phyloP scores from a whole-genome alignment of 2,113 vertebrate genomes.

The Petroica traversi region DNA sequence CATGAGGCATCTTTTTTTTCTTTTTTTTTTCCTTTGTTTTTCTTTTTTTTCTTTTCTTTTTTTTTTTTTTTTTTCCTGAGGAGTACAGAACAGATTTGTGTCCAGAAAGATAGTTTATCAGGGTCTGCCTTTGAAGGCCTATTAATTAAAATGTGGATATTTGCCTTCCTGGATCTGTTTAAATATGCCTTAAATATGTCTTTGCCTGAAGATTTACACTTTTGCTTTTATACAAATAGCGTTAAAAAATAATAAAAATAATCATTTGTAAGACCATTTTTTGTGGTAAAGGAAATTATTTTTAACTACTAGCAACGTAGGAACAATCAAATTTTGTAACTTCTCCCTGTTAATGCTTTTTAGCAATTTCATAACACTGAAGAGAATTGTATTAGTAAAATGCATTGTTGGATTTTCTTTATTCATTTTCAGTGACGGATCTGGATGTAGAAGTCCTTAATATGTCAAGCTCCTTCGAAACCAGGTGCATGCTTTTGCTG shows the following conservation, averaged over 20 bases:
- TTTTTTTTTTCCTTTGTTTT: not conserved
- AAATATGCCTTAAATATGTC: not conserved
- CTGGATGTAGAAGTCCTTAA: not conserved
- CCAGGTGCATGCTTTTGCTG: not conserved
- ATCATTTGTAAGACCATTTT: not conserved
- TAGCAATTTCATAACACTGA: not conserved
- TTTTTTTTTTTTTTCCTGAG: not conserved
- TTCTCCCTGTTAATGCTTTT: not conserved
- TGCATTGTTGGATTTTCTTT: not conserved
- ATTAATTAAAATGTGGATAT: constrained; percentile 43
- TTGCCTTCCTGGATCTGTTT: not conserved
- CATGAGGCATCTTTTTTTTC: not conserved
- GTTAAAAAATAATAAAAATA: not conserved
- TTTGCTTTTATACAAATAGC: not conserved
- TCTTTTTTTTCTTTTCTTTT: not conserved
- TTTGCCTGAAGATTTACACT: not conserved
- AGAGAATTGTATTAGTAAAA: not conserved
- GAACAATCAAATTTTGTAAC: not conserved
- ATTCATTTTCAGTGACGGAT: not conserved
- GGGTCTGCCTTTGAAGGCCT: constrained; percentile 3
- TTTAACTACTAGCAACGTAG: not conserved
- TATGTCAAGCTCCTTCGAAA: not conserved
- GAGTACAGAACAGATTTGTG: constrained; percentile 10
- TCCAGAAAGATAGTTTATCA: constrained; percentile 12
- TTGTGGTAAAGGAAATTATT: not conserved